A percentile compares a stretch with the other conserved stretches of the same genome.
phyloP scores from a whole-genome alignment of 2,797 vertebrate genomes.

The Alcedo atthis region DNA sequence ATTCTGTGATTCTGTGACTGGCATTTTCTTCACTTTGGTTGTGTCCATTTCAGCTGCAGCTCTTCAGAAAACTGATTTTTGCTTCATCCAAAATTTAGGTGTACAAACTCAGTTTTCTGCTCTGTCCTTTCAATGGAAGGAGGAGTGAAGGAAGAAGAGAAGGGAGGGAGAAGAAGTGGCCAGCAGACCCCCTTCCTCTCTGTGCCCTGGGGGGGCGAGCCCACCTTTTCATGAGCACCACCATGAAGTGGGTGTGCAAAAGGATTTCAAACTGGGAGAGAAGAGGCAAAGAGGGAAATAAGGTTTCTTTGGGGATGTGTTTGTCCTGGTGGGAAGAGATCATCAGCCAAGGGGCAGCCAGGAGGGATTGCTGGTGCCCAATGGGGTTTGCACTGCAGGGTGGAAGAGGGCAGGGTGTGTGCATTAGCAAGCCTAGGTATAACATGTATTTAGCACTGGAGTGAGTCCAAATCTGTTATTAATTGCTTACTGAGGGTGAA shows the following conservation, averaged over 20 bases:
- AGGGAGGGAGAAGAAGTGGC: neutral
- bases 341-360: neutral
- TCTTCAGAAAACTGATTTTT: neutral
- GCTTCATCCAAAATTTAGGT: neutral
- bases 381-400: fast-evolving
- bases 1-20: neutral
- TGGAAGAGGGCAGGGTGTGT: neutral
- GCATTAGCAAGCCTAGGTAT: fast-evolving
- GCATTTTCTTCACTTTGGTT: neutral
- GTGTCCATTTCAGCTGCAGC: neutral
- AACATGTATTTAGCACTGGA: neutral
- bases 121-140: neutral
- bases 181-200: fast-evolving
- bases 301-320: neutral
- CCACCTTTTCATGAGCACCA: neutral
- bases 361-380: neutral
- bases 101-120: neutral
- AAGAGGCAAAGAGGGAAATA: neutral
- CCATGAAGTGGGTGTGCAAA: neutral
- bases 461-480: neutral
- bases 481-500: neutral
- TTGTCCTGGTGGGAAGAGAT: fast-evolving
- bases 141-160: neutral
- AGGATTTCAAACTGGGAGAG: neutral
- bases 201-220: neutral